Evolutionary conservation across 2,888 invertebrate species (phyloP).

Genomic region (Temnothorax ravouxi): DNA sequence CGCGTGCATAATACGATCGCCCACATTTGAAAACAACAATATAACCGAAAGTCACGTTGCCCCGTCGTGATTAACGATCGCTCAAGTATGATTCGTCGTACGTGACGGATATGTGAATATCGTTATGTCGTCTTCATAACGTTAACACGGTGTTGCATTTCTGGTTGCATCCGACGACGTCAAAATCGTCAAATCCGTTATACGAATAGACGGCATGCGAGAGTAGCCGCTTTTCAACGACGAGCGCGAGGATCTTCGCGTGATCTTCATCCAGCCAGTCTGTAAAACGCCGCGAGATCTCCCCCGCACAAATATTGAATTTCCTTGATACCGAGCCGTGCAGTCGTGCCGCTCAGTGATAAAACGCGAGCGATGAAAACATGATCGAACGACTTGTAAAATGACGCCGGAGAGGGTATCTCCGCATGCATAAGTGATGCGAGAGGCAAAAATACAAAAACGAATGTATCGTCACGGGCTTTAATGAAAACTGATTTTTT

Average conservation of each 20-base stretch:
- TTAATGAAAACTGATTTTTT: slow-evolving; percentile 2
- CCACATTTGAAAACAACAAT: slow-evolving; percentile 1
- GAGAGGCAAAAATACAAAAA: slow-evolving; percentile 8
- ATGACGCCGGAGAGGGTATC: slow-evolving; percentile 13
- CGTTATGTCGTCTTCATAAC: background rate
- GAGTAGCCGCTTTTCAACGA: slow-evolving; percentile 26
- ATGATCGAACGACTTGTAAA: slow-evolving; percentile 54
- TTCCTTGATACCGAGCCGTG: slow-evolving; percentile 55
- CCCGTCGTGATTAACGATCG: slow-evolving; percentile 36
- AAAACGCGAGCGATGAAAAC: slow-evolving; percentile 49
- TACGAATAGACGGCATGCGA: slow-evolving; percentile 14
- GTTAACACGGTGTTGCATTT: slow-evolving; percentile 5
- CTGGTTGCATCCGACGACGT: background rate
- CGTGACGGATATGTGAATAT: slow-evolving; percentile 19
- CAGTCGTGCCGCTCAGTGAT: slow-evolving; percentile 27
- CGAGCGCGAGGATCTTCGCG: slow-evolving; percentile 39
- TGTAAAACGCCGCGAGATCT: slow-evolving; percentile 52
- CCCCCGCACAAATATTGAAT: slow-evolving; percentile 68
- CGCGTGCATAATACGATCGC: slow-evolving; percentile 1
- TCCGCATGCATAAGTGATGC: slow-evolving; percentile 47
- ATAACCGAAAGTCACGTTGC: slow-evolving; percentile 35
- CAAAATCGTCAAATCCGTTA: slow-evolving; percentile 4
- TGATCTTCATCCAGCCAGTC: slow-evolving; percentile 45
- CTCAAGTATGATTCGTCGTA: slow-evolving; percentile 19
- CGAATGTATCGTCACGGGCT: background rate